A percentile compares a stretch with the other conserved stretches of the same genome.
Evolutionary conservation across 1,140 invertebrate genomes (phyloP).

Genomic region (Oryzaephilus surinamensis): DNA sequence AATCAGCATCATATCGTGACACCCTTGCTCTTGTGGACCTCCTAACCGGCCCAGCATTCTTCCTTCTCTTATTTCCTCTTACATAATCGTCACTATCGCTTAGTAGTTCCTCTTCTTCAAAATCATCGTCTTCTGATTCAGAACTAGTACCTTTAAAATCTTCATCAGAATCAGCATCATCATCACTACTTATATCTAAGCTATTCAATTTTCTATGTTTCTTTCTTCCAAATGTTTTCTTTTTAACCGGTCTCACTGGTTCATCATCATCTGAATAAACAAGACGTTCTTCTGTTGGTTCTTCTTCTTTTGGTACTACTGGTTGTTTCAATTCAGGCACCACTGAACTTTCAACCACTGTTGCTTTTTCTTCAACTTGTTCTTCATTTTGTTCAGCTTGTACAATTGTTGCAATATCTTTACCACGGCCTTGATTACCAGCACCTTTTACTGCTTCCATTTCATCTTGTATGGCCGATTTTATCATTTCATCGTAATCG

Average conservation of each 20-base stretch:
- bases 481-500: constrained; percentile 90
- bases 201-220: constrained; percentile 68
- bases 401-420: constrained; percentile 82
- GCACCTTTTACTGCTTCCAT: constrained; percentile 61
- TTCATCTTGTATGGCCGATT: constrained; percentile 78
- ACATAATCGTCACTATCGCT: constrained; percentile 47
- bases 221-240: constrained; percentile 41
- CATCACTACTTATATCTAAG: constrained; percentile 69
- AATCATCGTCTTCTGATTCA: constrained; percentile 26
- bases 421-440: constrained; percentile 71
- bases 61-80: constrained; percentile 33
- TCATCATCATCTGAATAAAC: constrained; percentile 19
- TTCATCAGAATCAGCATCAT: constrained; percentile 67
- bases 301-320: constrained; percentile 6
- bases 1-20: constrained; percentile 46
- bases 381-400: constrained; percentile 67
- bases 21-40: constrained; percentile 46
- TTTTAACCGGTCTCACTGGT: constrained; percentile 34
- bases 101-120: constrained; percentile 48
- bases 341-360: constrained; percentile 34
- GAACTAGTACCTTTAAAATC: constrained; percentile 62
- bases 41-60: constrained; percentile 39
- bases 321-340: constrained; percentile 16
- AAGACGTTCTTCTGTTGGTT: constrained; percentile 9
- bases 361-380: constrained; percentile 21